Evolutionary conservation across 2,113 vertebrate species (phyloP).

Genomic region (Eclectus roratus): DNA sequence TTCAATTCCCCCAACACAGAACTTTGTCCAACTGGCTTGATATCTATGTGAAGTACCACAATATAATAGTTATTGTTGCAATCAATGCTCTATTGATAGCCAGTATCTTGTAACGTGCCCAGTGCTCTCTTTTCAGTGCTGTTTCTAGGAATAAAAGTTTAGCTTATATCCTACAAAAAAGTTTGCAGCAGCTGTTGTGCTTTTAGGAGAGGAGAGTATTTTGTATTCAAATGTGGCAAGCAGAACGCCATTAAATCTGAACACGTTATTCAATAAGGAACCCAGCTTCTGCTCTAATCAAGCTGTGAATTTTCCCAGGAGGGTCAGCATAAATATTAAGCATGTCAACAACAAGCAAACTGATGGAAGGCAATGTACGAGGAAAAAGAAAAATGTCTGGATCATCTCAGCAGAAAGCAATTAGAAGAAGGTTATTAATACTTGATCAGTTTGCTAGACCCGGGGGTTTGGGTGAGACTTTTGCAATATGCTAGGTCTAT

Average conservation of each 20-base stretch:
- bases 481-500: background rate
- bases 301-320: slow-evolving; percentile 51
- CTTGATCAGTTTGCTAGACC: slow-evolving; percentile 5
- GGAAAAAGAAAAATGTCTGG: slow-evolving; percentile 3
- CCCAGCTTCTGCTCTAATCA: slow-evolving; percentile 43
- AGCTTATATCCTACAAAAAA: background rate
- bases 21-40: background rate
- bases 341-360: slow-evolving; percentile 17
- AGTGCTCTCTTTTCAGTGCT: background rate
- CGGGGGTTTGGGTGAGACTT: background rate
- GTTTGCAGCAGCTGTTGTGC: background rate
- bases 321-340: slow-evolving; percentile 56
- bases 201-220: background rate
- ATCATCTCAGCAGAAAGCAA: slow-evolving; percentile 19
- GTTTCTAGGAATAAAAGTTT: background rate
- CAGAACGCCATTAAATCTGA: slow-evolving; percentile 33
- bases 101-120: background rate
- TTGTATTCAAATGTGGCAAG: slow-evolving; percentile 17
- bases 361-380: background rate
- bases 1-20: background rate
- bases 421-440: slow-evolving; percentile 32
- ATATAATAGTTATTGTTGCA: background rate
- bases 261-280: slow-evolving; percentile 18
- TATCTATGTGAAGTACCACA: background rate
- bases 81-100: background rate